Evolutionary conservation across 2,797 vertebrate species (phyloP).

Genomic region (Mormyrus proboscirostris): DNA sequence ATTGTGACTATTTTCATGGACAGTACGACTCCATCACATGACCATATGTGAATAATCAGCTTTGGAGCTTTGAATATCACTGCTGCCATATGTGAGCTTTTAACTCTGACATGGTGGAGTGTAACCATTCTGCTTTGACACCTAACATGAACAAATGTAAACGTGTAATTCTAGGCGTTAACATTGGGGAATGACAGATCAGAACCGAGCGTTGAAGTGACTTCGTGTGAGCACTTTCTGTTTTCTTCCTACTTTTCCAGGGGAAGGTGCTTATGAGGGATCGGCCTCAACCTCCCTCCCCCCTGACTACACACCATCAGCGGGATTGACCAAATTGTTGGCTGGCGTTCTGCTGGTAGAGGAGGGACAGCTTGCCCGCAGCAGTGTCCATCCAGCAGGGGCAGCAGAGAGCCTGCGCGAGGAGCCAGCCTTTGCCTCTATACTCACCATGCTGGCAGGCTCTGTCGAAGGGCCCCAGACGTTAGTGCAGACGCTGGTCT

Average conservation of each 20-base stretch:
- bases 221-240: neutral
- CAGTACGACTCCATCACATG: neutral
- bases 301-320: constrained; percentile 46
- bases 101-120: neutral
- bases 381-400: constrained; percentile 38
- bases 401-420: constrained; percentile 43
- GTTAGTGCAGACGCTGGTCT: constrained; percentile 51
- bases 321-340: constrained; percentile 51
- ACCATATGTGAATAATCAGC: neutral
- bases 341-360: constrained; percentile 57
- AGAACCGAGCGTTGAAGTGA: neutral
- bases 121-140: neutral
- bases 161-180: neutral
- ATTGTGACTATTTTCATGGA: neutral
- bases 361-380: constrained; percentile 47
- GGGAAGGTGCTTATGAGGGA: constrained; percentile 36
- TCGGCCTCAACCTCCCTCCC: constrained; percentile 44
- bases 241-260: constrained; percentile 35
- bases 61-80: neutral
- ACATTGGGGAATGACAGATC: neutral
- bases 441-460: constrained; percentile 49
- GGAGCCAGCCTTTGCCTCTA: constrained; percentile 50
- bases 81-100: neutral
- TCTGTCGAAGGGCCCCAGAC: constrained; percentile 47
- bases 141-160: neutral